Percentiles rank a stretch among this genome's conserved stretches.
phyloP scores from a whole-genome alignment of 1,140 invertebrate species.

The Triops cancriformis region DNA sequence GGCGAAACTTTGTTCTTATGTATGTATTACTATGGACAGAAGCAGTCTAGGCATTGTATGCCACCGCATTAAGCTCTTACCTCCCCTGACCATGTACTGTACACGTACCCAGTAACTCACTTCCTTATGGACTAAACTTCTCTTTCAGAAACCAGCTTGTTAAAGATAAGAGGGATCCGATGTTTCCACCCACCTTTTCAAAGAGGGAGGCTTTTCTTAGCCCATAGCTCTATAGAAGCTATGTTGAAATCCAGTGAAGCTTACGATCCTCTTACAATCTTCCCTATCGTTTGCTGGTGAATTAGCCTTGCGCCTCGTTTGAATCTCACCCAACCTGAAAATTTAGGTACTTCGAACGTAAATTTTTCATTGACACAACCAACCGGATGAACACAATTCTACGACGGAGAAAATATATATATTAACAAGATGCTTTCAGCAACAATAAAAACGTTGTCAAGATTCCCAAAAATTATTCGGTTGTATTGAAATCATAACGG shows the following conservation, averaged over 20 bases:
- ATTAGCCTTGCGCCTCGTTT: background rate
- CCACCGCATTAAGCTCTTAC: no score
- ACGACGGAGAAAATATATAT: background rate
- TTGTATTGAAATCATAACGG: no score
- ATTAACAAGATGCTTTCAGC: no score
- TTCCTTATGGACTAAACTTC: background rate
- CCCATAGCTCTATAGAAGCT: background rate
- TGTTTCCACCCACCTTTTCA: background rate
- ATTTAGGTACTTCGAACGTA: background rate
- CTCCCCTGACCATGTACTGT: no score
- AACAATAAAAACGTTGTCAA: no score
- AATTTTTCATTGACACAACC: background rate
- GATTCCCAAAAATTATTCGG: no score
- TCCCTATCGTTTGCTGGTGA: background rate
- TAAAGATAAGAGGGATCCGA: background rate
- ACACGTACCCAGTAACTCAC: no score
- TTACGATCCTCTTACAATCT: background rate
- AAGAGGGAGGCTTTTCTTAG: background rate
- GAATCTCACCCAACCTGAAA: background rate
- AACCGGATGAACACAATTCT: background rate
- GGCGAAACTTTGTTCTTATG: no score
- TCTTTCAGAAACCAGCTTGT: background rate
- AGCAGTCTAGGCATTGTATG: no score
- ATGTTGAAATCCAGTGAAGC: background rate
- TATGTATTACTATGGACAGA: no score